phyloP scores from a whole-genome alignment of 2,113 vertebrate genomes.

The Muntiacus reevesi region DNA sequence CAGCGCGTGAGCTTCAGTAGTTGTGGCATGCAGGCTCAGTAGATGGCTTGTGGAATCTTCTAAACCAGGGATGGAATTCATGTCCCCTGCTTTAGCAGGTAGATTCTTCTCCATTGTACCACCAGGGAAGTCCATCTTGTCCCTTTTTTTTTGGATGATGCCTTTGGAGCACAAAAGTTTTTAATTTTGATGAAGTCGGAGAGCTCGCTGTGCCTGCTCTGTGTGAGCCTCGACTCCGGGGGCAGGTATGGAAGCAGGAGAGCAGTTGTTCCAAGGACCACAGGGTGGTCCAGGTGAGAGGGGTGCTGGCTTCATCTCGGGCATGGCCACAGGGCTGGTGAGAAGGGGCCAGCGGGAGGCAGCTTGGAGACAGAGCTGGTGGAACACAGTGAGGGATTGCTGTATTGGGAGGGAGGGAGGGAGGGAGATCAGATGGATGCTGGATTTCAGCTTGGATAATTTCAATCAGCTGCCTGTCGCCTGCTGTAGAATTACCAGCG shows the following conservation, averaged over 20 bases:
- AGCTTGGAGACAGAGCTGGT: background rate
- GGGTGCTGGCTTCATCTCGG: background rate
- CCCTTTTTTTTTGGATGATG: background rate
- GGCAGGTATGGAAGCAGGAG: background rate
- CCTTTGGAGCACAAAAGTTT: background rate
- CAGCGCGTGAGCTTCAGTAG: background rate
- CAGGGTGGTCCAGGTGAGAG: background rate
- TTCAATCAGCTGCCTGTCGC: background rate
- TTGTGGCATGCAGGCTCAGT: background rate
- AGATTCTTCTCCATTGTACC: background rate
- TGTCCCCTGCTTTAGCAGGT: background rate
- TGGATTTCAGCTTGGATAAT: background rate
- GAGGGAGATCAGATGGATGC: background rate
- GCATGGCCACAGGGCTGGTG: background rate
- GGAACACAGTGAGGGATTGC: background rate
- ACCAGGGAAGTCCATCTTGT: background rate
- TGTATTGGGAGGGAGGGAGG: background rate
- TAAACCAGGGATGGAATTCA: background rate
- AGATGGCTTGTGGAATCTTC: background rate
- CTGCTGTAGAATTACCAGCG: background rate
- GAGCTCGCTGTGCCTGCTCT: background rate
- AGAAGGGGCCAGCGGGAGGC: background rate
- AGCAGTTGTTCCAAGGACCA: background rate
- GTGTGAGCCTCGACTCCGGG: background rate
- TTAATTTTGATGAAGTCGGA: background rate